A percentile compares a stretch with the other conserved stretches of the same genome.
These are phyloP conservation scores for Cephalophus harveyi DNA, from an alignment of 2,113 vertebrate species.

Conservation along the genomic window DNA sequence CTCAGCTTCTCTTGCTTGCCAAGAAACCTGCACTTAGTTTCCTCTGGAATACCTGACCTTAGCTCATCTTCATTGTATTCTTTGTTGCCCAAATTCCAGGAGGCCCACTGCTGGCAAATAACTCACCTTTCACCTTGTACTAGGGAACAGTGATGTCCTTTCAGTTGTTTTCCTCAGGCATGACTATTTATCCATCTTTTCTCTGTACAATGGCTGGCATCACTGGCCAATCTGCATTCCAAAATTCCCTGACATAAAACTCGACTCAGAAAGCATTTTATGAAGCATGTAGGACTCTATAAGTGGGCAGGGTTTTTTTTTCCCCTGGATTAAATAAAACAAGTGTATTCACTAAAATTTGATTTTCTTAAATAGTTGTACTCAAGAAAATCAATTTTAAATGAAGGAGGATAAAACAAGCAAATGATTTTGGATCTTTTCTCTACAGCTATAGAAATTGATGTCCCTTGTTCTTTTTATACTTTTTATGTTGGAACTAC, in stretches of 20 bases:
- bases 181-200: neutral
- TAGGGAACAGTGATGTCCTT: neutral
- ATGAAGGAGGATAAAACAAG: neutral
- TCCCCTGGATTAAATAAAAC: neutral
- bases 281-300: neutral
- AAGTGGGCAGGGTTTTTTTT: neutral
- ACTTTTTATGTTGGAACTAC: neutral
- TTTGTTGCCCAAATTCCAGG: conserved; percentile 16
- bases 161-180: neutral
- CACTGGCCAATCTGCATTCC: neutral
- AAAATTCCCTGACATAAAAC: conserved; percentile 51
- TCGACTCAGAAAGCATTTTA: conserved; percentile 34
- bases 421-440: neutral
- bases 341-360: conserved; percentile 16
- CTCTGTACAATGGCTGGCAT: neutral
- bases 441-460: neutral
- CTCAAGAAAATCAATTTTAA: neutral
- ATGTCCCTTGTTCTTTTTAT: neutral
- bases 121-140: neutral
- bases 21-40: conserved; percentile 1
- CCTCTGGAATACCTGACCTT: neutral
- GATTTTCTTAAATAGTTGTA: conserved; percentile 18
- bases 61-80: neutral
- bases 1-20: neutral
- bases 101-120: neutral